phyloP scores from a whole-genome alignment of 2,797 vertebrate species.

The Rhynchonycteris naso region DNA sequence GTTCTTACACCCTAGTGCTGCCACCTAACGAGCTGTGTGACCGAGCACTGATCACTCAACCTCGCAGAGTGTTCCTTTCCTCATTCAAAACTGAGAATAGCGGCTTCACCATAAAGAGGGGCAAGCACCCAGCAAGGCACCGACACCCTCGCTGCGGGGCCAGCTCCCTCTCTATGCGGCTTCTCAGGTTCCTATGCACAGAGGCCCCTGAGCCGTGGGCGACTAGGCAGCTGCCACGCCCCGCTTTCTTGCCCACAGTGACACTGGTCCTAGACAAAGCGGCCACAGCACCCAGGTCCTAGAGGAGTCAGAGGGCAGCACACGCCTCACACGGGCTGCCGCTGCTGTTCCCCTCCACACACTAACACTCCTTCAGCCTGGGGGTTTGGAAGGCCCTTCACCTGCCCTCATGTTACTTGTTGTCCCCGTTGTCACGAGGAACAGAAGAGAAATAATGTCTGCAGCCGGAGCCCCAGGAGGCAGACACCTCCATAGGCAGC shows the following conservation, averaged over 20 bases:
- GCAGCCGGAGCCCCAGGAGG: background rate
- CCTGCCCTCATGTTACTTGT: background rate
- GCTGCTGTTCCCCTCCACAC: background rate
- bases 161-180: background rate
- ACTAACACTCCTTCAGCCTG: background rate
- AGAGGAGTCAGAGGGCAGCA: background rate
- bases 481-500: background rate
- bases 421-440: constrained; percentile 34
- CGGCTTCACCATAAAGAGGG: background rate
- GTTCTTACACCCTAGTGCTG: background rate
- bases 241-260: background rate
- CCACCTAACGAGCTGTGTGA: background rate
- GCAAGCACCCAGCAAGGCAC: background rate
- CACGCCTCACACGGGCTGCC: accelerated
- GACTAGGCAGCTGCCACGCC: background rate
- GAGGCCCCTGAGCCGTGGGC: background rate
- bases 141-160: background rate
- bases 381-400: constrained; percentile 46
- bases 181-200: background rate
- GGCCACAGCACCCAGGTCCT: background rate
- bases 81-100: background rate
- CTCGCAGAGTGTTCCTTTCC: background rate
- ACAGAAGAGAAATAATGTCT: constrained; percentile 65
- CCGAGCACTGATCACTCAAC: background rate
- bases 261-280: background rate